A percentile compares a stretch with the other conserved stretches of the same genome.
phyloP scores from a whole-genome alignment of 2,113 vertebrate species.

The Climacteris rufus region DNA sequence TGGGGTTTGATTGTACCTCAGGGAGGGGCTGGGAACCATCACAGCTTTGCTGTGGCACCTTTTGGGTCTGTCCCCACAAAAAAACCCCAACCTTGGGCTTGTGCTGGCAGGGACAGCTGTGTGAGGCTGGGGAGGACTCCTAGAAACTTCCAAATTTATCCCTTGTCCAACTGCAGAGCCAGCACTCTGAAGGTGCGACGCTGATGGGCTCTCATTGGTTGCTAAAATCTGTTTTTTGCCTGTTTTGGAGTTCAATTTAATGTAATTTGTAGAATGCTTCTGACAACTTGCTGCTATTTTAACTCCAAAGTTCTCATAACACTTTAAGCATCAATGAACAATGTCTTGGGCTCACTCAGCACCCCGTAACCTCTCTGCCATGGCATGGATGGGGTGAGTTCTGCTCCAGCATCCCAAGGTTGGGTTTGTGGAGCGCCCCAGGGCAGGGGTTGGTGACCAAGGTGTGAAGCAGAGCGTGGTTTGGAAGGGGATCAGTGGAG shows the following conservation, averaged over 20 bases:
- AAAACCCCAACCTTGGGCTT: background rate
- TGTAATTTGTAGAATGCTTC: background rate
- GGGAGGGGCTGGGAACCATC: background rate
- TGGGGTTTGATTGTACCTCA: background rate
- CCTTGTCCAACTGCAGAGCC: background rate
- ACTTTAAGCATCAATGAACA: rapidly evolving
- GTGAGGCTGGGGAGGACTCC: background rate
- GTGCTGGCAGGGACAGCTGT: background rate
- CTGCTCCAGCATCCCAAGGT: background rate
- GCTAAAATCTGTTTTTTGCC: background rate
- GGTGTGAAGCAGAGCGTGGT: background rate
- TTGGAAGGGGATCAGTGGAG: background rate
- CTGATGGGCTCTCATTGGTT: background rate
- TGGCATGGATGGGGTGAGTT: background rate
- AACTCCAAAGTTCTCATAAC: background rate
- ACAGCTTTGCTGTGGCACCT: rapidly evolving
- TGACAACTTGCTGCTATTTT: background rate
- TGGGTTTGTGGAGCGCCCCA: background rate
- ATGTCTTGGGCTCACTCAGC: background rate
- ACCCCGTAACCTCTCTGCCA: background rate
- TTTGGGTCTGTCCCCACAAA: background rate
- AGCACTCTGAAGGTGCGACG: background rate
- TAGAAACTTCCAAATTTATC: background rate
- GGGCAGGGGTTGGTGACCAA: background rate
- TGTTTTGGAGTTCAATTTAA: background rate